phyloP scores from a whole-genome alignment of 1,140 invertebrate genomes.

The Colletes latitarsis region DNA sequence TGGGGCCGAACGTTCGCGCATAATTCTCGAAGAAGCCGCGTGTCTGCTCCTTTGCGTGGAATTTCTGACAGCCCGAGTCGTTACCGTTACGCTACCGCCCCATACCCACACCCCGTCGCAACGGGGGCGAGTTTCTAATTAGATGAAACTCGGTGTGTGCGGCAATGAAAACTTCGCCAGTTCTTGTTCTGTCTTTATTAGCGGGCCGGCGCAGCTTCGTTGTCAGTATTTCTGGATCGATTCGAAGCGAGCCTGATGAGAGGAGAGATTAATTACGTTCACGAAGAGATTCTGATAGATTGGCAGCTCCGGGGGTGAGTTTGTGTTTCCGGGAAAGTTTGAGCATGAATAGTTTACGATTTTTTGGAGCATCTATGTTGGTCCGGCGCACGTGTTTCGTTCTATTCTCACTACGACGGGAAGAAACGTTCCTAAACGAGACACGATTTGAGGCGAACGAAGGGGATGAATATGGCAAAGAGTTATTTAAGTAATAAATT shows the following conservation, averaged over 20 bases:
- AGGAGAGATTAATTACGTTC: conserved; percentile 30
- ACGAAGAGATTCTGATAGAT: conserved; percentile 22
- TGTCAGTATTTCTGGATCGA: conserved; percentile 25
- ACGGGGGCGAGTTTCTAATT: conserved; percentile 51
- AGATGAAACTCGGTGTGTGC: neutral
- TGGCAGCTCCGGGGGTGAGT: too few relatives aligned
- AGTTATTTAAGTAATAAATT: too few relatives aligned
- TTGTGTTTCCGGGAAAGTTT: too few relatives aligned
- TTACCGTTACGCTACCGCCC: too few relatives aligned
- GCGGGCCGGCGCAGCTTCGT: neutral
- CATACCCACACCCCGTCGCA: neutral
- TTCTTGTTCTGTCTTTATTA: conserved; percentile 37
- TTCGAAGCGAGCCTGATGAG: neutral
- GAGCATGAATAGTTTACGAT: too few relatives aligned
- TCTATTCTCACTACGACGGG: too few relatives aligned
- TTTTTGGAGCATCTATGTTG: too few relatives aligned
- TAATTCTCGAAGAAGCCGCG: conserved; percentile 62
- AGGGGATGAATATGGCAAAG: too few relatives aligned
- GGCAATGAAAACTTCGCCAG: conserved; percentile 5
- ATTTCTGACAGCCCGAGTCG: conserved; percentile 29
- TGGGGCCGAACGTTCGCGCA: conserved; percentile 63
- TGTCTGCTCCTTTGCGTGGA: conserved; percentile 37
- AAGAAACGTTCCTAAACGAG: too few relatives aligned
- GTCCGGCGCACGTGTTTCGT: too few relatives aligned
- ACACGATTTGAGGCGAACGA: too few relatives aligned